phyloP scores from a whole-genome alignment of 2,797 vertebrate genomes.

The Halcyon badia region DNA sequence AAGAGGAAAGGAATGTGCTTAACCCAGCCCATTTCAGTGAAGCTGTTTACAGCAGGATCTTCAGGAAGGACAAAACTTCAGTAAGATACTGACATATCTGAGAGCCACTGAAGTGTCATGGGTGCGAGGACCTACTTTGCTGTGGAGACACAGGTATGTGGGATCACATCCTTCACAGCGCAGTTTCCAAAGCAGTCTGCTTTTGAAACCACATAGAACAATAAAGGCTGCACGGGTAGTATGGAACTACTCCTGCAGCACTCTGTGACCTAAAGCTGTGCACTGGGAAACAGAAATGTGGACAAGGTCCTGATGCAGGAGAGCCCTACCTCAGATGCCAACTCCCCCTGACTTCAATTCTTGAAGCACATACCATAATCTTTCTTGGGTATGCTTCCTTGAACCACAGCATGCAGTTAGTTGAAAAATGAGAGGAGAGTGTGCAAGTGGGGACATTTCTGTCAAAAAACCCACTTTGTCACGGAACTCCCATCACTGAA shows the following conservation, averaged over 20 bases:
- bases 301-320: background rate
- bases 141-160: background rate
- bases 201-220: background rate
- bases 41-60: background rate
- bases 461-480: background rate
- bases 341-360: background rate
- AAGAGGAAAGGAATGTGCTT: background rate
- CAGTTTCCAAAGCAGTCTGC: background rate
- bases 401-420: fast-evolving
- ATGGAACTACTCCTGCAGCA: background rate
- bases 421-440: background rate
- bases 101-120: background rate
- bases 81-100: background rate
- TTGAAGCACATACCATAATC: background rate
- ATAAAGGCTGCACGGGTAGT: background rate
- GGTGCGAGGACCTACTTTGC: background rate
- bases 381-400: background rate
- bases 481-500: background rate
- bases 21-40: background rate
- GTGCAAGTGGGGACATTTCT: background rate
- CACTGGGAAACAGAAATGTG: background rate
- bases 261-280: background rate
- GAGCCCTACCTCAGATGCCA: background rate
- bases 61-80: background rate
- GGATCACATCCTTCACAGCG: background rate